A percentile compares a stretch with the other conserved stretches of the same genome.
These are phyloP conservation scores for Myotis daubentonii DNA, from an alignment of 2,797 vertebrate genomes.

Conservation along the genomic window DNA sequence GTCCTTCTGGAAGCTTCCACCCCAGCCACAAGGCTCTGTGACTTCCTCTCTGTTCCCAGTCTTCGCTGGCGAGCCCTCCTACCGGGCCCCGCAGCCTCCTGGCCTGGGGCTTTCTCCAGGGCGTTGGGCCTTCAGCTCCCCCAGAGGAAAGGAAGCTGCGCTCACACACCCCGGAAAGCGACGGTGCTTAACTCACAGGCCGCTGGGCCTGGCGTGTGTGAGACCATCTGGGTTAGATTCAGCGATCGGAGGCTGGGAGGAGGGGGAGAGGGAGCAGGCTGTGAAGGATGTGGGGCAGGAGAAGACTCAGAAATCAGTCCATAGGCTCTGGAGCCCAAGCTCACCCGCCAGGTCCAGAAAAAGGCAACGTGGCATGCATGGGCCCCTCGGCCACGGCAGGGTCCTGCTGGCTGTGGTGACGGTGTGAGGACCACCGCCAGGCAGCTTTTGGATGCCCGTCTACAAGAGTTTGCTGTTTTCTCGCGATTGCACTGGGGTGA, in stretches of 20 bases:
- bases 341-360: not conserved
- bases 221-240: not conserved
- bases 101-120: not conserved
- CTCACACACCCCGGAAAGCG: not conserved
- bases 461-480: not conserved
- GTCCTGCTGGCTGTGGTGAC: not conserved
- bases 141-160: not conserved
- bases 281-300: not conserved
- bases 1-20: not conserved
- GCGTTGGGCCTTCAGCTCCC: not conserved
- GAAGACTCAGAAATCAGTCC: not conserved
- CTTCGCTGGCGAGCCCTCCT: too few relatives aligned
- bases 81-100: not conserved
- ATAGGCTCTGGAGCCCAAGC: not conserved
- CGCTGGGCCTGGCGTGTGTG: too few relatives aligned
- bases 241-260: not conserved
- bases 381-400: not conserved
- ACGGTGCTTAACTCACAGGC: not conserved
- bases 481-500: not conserved
- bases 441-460: too few relatives aligned
- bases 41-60: not conserved
- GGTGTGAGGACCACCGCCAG: not conserved
- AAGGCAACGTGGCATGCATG: fast-evolving
- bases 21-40: fast-evolving
- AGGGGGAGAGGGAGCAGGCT: not conserved